Evolutionary conservation across 1,140 invertebrate genomes (phyloP), one percentile per base, ranked within the genome.

Genomic region (Melitaea cinxia): DNA sequence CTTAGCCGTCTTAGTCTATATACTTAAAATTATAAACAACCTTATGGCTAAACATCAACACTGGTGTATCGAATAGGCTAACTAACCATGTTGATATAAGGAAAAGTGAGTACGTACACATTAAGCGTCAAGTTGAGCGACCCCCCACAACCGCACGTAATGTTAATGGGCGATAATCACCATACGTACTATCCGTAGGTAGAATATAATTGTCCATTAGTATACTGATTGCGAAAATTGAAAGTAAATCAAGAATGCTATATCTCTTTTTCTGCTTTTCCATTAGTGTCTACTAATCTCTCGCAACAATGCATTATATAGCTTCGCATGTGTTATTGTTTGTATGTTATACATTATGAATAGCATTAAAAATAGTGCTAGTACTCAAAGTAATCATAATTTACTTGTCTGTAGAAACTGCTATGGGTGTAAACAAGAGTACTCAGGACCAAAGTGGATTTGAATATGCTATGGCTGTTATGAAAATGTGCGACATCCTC

Each of bases 401-500:
- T 4, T 6, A 26, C 6, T 37, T 45, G 15, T 45, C 7, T 86
- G 15, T 83, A 94, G 95, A 96, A 92, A 96, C 95, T 12, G 95
- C 95, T 0, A 96, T 96, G 95, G 95, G 95, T 64, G 95, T 96
- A 0, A 95, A 94, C 67, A 95, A 95, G 72, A 93, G 92, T 26
- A 95, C 95, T 2, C 94, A 95, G 83, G 94, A 94, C 58, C 93
- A 93, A 72, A 95, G 94, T 63, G 95, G 95, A 15, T 95, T 94
- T 71, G 95, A 96, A 82, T 96, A 96, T 68, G 95, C 95, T 0
- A 94, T 96, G 94, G 95, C 95, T 61, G 95, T 96, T 0, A 96
- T 96, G 95, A 95, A 96, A 73, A 96, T 96, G 93, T 96, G 95
- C 72, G 95, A 96, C 65, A 96, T 97, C 60, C 92, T 96, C 0